A percentile compares a stretch with the other conserved stretches of the same genome.
phyloP scores from a whole-genome alignment of 2,113 vertebrate species.

The Pollimyrus isidori region DNA sequence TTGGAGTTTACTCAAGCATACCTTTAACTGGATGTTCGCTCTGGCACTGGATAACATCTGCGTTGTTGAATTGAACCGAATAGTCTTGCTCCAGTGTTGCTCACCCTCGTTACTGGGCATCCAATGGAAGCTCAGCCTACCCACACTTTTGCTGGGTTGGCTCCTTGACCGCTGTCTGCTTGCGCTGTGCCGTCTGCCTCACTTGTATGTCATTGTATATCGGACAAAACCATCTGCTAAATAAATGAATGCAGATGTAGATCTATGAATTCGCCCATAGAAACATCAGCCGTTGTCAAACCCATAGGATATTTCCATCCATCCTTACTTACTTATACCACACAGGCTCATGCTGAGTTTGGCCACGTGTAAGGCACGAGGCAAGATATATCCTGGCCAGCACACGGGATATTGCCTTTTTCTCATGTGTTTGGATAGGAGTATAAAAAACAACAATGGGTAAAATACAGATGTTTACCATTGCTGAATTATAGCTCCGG shows the following conservation, averaged over 20 bases:
- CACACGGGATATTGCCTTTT: background rate
- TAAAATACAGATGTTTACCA: background rate
- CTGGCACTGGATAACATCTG: background rate
- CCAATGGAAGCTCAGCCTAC: background rate
- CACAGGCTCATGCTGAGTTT: background rate
- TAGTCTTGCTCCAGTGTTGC: background rate
- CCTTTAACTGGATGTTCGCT: background rate
- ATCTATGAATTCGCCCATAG: background rate
- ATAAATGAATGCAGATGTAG: background rate
- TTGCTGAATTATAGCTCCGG: background rate
- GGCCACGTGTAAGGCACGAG: background rate
- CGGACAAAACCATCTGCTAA: background rate
- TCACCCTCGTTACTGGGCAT: background rate
- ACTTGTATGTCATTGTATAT: background rate
- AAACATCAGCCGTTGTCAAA: background rate
- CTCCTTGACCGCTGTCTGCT: background rate
- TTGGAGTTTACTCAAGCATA: background rate
- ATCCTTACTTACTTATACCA: background rate
- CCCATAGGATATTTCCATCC: background rate
- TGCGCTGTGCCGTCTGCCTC: background rate
- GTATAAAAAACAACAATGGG: background rate
- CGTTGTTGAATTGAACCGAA: background rate
- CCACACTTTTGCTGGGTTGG: background rate
- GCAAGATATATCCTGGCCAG: background rate
- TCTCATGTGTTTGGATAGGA: background rate